These are phyloP conservation scores for Phodopus roborovskii DNA, from an alignment of 2,113 vertebrate species.

Conservation along the genomic window DNA sequence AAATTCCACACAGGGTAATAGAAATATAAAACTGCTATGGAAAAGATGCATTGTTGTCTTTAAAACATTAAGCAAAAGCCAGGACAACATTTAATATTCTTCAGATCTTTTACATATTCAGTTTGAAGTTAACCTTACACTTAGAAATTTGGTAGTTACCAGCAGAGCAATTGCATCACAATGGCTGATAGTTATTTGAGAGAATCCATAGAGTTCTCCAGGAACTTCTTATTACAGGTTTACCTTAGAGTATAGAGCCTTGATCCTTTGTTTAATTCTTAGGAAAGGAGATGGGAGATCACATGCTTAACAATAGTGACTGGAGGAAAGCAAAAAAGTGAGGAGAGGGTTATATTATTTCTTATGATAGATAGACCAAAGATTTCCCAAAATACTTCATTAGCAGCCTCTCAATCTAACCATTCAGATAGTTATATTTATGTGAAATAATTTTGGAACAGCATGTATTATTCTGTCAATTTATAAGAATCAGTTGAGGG, in stretches of 20 bases:
- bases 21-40: not conserved
- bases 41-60: not conserved
- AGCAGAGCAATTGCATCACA: constrained; percentile 86
- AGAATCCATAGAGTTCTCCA: constrained; percentile 97
- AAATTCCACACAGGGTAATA: not conserved
- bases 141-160: constrained; percentile 91
- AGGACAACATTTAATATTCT: not conserved
- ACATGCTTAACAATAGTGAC: not conserved
- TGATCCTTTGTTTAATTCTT: constrained; percentile 1
- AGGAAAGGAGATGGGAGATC: not conserved
- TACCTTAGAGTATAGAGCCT: not conserved
- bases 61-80: not conserved
- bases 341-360: constrained; percentile 41
- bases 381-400: constrained; percentile 27
- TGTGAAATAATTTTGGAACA: not conserved
- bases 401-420: not conserved
- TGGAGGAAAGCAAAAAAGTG: constrained; percentile 7
- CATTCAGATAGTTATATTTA: not conserved
- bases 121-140: constrained; percentile 84
- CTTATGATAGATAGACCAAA: not conserved
- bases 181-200: constrained; percentile 89
- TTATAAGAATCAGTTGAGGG: not conserved
- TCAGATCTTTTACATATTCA: constrained; percentile 35
- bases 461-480: not conserved
- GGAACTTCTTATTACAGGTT: not conserved